Evolutionary conservation across 2,888 invertebrate species (phyloP), one percentile per base, ranked within the genome.

Genomic region (Penaeus monodon): DNA sequence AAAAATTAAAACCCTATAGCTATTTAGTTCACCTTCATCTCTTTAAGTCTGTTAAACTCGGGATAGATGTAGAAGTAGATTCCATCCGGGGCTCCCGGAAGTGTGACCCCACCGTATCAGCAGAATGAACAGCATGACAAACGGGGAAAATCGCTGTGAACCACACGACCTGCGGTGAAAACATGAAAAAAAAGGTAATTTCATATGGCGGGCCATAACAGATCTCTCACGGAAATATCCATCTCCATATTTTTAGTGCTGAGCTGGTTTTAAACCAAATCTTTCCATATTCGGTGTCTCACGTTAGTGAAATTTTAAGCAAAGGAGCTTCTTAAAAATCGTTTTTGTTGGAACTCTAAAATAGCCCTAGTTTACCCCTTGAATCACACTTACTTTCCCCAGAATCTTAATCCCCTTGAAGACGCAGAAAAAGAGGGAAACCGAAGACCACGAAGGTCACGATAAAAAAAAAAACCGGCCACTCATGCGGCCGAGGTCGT

Each of bases 71-170:
- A 97, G 92, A 96, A 97, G 77, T 93, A 92, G 89, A 97, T 95
- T 20, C 97, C 97, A 88, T 95, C 94, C 92, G 94, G 94, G 65
- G 97, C 96, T 57, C 97, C 97, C 79, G 96, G 96, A 87, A 97
- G 93, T 0, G 97, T 96, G 70, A 97, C 93, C 12, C 97, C 97
- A 73, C n/a, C 97, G 94, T 87, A 96, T 92, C 88, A 97, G 94
- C 83, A 97, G 93, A 66, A 95, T 93, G 90, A 95, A 93, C 17
- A 97, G 93, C 90, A 97, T 95, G 79, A 96, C 91, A 92, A 96
- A 96, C 0, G 97, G 97, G n/a, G 92, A 97, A 97, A 29, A 96
- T 94, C 0, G 97, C 97, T 0, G 97, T 97, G 92, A 97, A 96
- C 92, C 97, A 98, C 20, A 97, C 97, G 65, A 95, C 94, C 94